phyloP scores from a whole-genome alignment of 1,140 invertebrate genomes.

The Antheraea mylitta region DNA sequence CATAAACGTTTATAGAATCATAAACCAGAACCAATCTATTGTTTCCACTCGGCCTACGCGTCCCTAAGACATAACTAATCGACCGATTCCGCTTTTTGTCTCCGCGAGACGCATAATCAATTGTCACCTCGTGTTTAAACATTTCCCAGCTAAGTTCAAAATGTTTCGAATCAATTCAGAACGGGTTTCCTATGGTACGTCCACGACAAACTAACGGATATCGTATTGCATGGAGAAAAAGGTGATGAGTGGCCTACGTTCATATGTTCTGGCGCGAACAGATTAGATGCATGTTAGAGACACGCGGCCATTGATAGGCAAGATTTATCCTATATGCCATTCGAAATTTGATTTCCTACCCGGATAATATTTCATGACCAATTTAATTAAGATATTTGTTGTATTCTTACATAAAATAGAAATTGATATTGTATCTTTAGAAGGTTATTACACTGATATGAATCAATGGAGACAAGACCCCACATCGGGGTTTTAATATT shows the following conservation, averaged over 20 bases:
- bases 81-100: constrained; percentile 73
- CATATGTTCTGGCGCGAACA: constrained; percentile 55
- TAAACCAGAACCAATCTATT: constrained; percentile 74
- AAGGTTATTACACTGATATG: not conserved
- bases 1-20: constrained; percentile 77
- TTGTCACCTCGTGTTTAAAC: constrained; percentile 67
- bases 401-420: constrained; percentile 17
- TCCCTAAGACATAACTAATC: constrained; percentile 66
- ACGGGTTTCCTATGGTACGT: constrained; percentile 64
- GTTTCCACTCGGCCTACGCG: constrained; percentile 64
- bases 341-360: constrained; percentile 36
- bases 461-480: constrained; percentile 10
- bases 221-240: constrained; percentile 73
- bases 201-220: constrained; percentile 66
- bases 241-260: constrained; percentile 67
- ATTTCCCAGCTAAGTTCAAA: constrained; percentile 55
- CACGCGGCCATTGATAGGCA: constrained; percentile 46
- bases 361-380: constrained; percentile 49
- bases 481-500: not conserved
- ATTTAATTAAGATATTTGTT: constrained; percentile 58
- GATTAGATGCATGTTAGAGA: constrained; percentile 44
- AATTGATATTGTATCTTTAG: constrained; percentile 17
- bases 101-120: constrained; percentile 63
- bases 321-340: constrained; percentile 50
- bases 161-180: constrained; percentile 59